Base-by-base conservation (phyloP, 2,797 vertebrate species). In the Syngnathus acus region DNA sequence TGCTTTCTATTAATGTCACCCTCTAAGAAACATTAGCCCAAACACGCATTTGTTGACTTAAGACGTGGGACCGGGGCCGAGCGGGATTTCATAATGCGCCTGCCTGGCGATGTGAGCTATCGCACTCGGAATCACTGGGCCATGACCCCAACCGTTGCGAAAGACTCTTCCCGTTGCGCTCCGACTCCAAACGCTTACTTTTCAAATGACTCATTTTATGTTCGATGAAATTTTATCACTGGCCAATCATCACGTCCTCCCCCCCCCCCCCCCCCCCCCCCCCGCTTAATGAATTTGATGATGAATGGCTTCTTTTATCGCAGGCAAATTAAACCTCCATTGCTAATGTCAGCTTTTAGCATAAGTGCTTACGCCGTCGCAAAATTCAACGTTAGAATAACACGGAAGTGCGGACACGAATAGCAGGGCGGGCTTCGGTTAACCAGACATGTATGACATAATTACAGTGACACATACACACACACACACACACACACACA, bases 21-120 rank as follows among this genome's bases (percentile, higher is more conserved):
- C 78, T 74, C 43, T 54, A 9, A 69, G 79, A 83, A 88, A 86
- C 83, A 85, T 84, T 84, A 84, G 79, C 74, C 80, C 21, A 61
- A 82, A 82, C 81, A 80, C 80, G 81, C 82, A 77, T 85, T 84
- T 90, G 87, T 89, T 89, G 87, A 88, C 83, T 90, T 89, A 76
- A 86, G 82, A 83, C 79, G 83, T 84, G 71, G 78, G 75, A 67
- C 73, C 62, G 65, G 55, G 72, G 75, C 72, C 67, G 76, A 73
- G 65, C 68, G 16, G 71, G 76, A 78, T 87, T 85, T 88, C 84
- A 74, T 84, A 85, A 87, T 79, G 70, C 74, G 73, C 67, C 69
- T 7, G 82, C 70, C 70, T 79, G 83, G 61, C 74, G 78, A 87
- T 82, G 72, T 85, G 82, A 23, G 39, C 32, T 32, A 32, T 32